Evolutionary conservation across 2,797 vertebrate genomes (phyloP), one percentile per base, ranked within the genome.

Genomic region (Sphenodon punctatus): DNA sequence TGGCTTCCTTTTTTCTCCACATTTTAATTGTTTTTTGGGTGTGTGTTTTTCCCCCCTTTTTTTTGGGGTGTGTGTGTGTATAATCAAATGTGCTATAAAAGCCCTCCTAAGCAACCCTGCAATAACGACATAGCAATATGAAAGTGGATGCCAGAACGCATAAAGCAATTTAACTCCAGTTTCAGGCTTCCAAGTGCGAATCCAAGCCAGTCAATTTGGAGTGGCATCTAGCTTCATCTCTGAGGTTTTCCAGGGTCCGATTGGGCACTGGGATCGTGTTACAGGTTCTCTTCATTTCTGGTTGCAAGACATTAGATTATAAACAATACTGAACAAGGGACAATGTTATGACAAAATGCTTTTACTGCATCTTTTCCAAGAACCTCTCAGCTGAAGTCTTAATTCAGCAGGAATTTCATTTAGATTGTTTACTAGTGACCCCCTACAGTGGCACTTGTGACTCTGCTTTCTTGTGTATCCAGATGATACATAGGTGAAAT

Each of bases 401-500:
- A 42, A n/a, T 53, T 78, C 83, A 85, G 74, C 59, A 51, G 67
- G 51, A 69, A 51, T 60, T 49, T 61, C 15, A 23, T 41, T 20
- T 38, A 42, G 20, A 49, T 30, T 27, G 75, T 65, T 74, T 51
- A 49, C 53, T 67, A 69, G 75, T 65, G 34, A 71, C 25, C 36
- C 14, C 42, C 15, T 27, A 4, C 38, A 56, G 39, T 83, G 69
- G 55, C 66, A 49, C 51, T 78, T 68, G 4, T 11, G 77, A 80
- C 74, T 80, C 70, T 73, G 59, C 48, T 65, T 85, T 82, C 36
- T 61, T 74, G 73, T 75, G 78, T 75, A 45, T 85, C 78, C 1
- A 14, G 39, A 78, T 89, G 78, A 76, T 76, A 84, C 68, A 46
- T 78, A 75, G 56, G 25, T 67, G 46, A 30, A 72, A 49, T 88